These are phyloP conservation scores for Pseudomugil tenellus DNA, from an alignment of 2,797 vertebrate genomes.

Conservation along the genomic window DNA sequence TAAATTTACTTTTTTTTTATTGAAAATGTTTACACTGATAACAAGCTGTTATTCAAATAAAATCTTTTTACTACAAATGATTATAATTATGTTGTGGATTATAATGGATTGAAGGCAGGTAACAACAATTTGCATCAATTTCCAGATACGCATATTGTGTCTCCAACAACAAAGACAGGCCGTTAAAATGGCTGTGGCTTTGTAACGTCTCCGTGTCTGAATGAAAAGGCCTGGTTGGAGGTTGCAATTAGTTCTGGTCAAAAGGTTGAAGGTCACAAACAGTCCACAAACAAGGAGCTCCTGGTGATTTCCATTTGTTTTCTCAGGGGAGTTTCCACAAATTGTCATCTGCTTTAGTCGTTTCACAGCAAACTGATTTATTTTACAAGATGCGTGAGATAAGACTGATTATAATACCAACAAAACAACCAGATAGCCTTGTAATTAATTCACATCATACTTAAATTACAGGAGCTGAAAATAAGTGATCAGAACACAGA, in stretches of 20 bases:
- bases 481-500: neutral
- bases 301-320: conserved; percentile 44
- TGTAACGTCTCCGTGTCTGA: conserved; percentile 49
- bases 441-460: neutral
- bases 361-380: conserved; percentile 25
- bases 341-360: conserved; percentile 34
- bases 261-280: conserved; percentile 65
- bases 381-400: neutral
- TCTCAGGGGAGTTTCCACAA: conserved; percentile 48
- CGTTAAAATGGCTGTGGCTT: conserved; percentile 16
- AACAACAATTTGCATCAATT: conserved; percentile 21
- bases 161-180: conserved; percentile 33
- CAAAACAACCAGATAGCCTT: neutral
- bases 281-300: conserved; percentile 10
- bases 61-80: neutral
- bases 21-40: neutral
- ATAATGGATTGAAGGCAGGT: neutral
- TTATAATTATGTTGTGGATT: conserved; percentile 10
- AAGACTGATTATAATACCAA: neutral
- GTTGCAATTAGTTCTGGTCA: conserved; percentile 61
- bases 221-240: conserved; percentile 59
- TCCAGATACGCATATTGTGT: conserved; percentile 21
- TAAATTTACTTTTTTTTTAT: neutral
- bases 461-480: neutral
- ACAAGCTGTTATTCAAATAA: neutral